A percentile compares a stretch with the other conserved stretches of the same genome.
These are phyloP conservation scores for Petrocephalus sullivani DNA, from an alignment of 2,797 vertebrate genomes.

Conservation along the genomic window DNA sequence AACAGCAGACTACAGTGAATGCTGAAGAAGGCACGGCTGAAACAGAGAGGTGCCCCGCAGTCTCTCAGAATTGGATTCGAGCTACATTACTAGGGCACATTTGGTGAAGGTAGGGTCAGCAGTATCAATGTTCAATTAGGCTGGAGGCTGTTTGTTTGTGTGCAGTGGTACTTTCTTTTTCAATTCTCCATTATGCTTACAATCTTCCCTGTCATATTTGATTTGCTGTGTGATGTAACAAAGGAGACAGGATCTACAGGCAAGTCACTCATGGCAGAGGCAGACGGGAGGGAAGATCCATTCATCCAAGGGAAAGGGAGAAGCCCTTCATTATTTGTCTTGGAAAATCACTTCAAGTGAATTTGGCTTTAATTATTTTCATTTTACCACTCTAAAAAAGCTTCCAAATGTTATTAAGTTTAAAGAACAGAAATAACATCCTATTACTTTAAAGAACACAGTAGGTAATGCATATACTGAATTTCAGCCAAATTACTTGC, in stretches of 20 bases:
- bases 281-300: slow-evolving; percentile 4
- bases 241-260: slow-evolving; percentile 33
- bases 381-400: slow-evolving; percentile 33
- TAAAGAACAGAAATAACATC: slow-evolving; percentile 44
- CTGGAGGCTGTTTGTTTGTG: slow-evolving; percentile 46
- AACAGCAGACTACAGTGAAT: background rate
- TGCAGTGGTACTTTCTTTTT: slow-evolving; percentile 37
- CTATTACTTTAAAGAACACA: slow-evolving; percentile 40
- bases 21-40: background rate
- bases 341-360: slow-evolving; percentile 37
- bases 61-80: slow-evolving; percentile 3
- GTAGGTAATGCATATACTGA: slow-evolving; percentile 46
- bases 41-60: background rate
- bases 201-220: slow-evolving; percentile 67
- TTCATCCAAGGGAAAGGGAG: background rate
- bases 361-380: slow-evolving; percentile 27
- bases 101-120: slow-evolving; percentile 37
- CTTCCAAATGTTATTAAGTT: slow-evolving; percentile 41
- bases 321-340: slow-evolving; percentile 24
- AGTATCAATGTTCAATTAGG: slow-evolving; percentile 45
- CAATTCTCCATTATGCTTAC: slow-evolving; percentile 59
- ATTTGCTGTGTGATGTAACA: slow-evolving; percentile 47
- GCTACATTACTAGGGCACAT: slow-evolving; percentile 24
- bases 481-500: slow-evolving; percentile 42
- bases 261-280: slow-evolving; percentile 38